Evolutionary conservation across 1,140 invertebrate genomes (phyloP), one percentile per base, ranked within the genome.

Genomic region (Bursaphelenchus mucronatus): DNA sequence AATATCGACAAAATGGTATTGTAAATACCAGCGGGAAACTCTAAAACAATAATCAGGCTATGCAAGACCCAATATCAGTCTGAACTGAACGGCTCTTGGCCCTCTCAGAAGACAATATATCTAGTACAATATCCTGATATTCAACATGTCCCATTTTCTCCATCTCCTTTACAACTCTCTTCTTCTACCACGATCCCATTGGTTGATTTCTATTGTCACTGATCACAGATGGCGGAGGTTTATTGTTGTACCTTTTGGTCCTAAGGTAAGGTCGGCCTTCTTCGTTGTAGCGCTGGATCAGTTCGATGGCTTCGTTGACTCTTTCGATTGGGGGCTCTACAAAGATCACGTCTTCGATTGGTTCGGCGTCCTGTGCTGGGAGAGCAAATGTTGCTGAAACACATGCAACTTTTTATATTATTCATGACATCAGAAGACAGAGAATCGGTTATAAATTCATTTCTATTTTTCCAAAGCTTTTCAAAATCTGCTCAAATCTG

Each of bases 251-350:
- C 5, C 40, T 21, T 46, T 64, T 68, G 47, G 76, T 72, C 15
- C 66, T 66, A 43, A 70, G 44, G 73, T 75, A 78, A 3, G 76
- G 76, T 41, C 66, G 47, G 13, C 69, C 76, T 59, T 78, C 76
- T 44, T 79, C 66, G 67, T 78, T 78, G 52, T 74, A 79, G 13
- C 68, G 66, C 30, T 64, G 43, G n/a, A 74, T 64, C 15, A 75
- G 64, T 41, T 80, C 78, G 52, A 78, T 79, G 13, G 69, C 76
- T n/a, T 79, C 78, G 21, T 62, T 62, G 21, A 81, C 51, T 3
- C 74, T 39, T 19, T 61, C 61, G 11, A 74, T 56, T 8, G 66
- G 66, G 6, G 76, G 76, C 47, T 78, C 76, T 17, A 78, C 63
- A 49, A 81, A 81, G 39, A 67, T 43, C 11, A 78, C 70, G 15